Conservation (phyloP, 2,113 vertebrate species). For the Hypomesus transpacificus region DNA sequence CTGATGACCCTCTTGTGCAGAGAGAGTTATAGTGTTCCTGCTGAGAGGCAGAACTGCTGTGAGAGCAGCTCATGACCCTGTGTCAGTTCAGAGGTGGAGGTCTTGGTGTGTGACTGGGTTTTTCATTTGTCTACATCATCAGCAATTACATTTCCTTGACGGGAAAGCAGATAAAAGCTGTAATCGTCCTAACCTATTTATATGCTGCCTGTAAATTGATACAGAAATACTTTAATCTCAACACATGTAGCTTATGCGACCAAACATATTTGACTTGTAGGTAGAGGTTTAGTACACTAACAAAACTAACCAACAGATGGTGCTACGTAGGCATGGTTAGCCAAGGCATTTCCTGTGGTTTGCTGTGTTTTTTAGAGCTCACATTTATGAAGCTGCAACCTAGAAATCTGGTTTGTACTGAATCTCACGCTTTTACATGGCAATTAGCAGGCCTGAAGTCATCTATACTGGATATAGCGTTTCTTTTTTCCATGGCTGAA, state of each 20-base stretch:
- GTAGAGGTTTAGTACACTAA: background rate
- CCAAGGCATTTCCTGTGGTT: background rate
- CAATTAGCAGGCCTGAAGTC: background rate
- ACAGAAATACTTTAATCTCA: constrained; percentile 1
- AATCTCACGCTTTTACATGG: background rate
- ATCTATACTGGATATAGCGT: background rate
- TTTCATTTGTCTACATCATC: background rate
- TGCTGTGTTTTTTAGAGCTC: background rate
- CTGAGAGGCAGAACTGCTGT: background rate
- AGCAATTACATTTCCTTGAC: background rate
- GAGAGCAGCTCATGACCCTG: background rate
- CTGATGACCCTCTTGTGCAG: background rate
- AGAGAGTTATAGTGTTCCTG: background rate
- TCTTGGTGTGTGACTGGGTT: background rate
- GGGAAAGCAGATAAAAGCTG: background rate
- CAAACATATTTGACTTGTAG: background rate
- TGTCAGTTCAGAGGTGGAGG: background rate
- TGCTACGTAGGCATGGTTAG: constrained; percentile 4
- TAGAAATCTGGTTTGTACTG: background rate
- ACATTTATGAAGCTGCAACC: constrained; percentile 2
- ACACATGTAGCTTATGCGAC: background rate
- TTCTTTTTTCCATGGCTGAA: background rate
- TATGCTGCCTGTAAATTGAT: background rate
- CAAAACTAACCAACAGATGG: constrained; percentile 39
- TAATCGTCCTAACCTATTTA: background rate